phyloP scores from a whole-genome alignment of 2,888 invertebrate species.

The Phaedon cochleariae region DNA sequence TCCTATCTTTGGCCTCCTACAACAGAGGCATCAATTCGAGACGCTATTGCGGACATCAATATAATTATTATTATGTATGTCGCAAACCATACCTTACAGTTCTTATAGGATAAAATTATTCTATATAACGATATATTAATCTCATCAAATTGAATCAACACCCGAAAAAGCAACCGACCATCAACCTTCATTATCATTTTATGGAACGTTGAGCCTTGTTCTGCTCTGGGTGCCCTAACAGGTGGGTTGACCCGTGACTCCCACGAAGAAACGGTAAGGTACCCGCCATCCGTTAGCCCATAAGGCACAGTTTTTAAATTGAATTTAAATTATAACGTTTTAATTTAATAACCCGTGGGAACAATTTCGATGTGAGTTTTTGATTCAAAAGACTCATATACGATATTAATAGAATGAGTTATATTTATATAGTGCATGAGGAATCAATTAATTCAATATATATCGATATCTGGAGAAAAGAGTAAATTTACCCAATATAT shows the following conservation, averaged over 20 bases:
- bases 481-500: too few species aligned
- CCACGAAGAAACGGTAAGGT: constrained; percentile 35
- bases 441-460: too few species aligned
- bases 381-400: not conserved
- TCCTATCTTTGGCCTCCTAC: too few species aligned
- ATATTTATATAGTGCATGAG: too few species aligned
- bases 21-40: too few species aligned
- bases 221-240: constrained; percentile 28
- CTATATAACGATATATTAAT: too few species aligned
- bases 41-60: too few species aligned
- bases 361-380: not conserved
- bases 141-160: constrained; percentile 30
- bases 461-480: too few species aligned
- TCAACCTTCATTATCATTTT: constrained; percentile 23
- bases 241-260: constrained; percentile 28
- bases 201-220: constrained; percentile 24
- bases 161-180: constrained; percentile 21
- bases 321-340: constrained; percentile 32
- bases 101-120: too few species aligned
- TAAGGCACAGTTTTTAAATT: constrained; percentile 29
- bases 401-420: too few species aligned
- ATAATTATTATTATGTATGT: too few species aligned
- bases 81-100: too few species aligned
- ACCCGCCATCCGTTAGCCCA: constrained; percentile 32
- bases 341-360: constrained; percentile 40